Evolutionary conservation across 2,797 vertebrate species (phyloP).

Genomic region (Chaunax sp.): DNA sequence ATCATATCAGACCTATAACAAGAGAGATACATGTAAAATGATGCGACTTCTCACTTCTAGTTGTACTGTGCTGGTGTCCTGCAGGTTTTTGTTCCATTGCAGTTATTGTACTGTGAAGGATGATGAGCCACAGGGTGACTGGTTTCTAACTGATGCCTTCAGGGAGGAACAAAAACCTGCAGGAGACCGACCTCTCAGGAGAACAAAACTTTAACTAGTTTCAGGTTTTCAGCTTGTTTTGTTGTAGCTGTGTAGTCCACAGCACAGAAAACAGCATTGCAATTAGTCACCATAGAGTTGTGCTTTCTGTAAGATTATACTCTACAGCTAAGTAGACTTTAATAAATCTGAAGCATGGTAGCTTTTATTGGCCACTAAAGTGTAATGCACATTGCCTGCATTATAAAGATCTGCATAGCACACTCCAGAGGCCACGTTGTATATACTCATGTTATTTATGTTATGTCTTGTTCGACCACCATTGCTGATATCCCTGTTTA

Average conservation of each 20-base stretch:
- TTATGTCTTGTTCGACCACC: conserved; percentile 25
- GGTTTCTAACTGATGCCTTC: conserved; percentile 29
- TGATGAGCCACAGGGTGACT: conserved; percentile 62
- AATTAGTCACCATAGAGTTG: conserved; percentile 30
- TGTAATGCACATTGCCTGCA: conserved; percentile 27
- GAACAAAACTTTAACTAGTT: conserved; percentile 17
- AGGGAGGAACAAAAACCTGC: conserved; percentile 42
- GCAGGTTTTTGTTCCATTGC: conserved; percentile 47
- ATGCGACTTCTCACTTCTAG: conserved; percentile 28
- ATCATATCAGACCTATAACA: conserved; percentile 11
- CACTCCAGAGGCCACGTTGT: conserved; percentile 1
- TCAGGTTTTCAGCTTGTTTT: conserved; percentile 26
- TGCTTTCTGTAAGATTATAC: conserved; percentile 39
- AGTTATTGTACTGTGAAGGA: conserved; percentile 41
- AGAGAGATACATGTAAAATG: conserved; percentile 18
- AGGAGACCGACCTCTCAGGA: conserved; percentile 24
- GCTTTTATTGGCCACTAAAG: conserved; percentile 33
- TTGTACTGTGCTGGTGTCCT: conserved; percentile 29
- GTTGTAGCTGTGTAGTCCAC: conserved; percentile 1
- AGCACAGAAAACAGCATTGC: conserved; percentile 11
- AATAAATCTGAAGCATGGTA: conserved; percentile 20
- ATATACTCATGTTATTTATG: conserved; percentile 41
- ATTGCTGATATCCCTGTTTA: conserved; percentile 40
- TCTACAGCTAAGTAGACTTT: conserved; percentile 24
- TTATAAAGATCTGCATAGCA: conserved; percentile 30